Evolutionary conservation across 2,113 vertebrate species (phyloP).

Genomic region (Otocyon megalotis): DNA sequence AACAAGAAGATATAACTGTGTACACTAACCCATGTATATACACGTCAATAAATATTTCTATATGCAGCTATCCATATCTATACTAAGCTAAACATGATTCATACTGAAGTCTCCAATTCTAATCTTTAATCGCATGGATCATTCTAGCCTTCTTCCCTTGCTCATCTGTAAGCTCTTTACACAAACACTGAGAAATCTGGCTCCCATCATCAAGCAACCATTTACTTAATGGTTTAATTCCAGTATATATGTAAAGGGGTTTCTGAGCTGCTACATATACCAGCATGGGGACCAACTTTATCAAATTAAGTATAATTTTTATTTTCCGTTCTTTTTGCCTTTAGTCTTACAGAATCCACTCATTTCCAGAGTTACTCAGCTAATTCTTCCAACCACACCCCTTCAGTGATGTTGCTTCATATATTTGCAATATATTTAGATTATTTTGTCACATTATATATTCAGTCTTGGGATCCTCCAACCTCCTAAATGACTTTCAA

Average conservation of each 20-base stretch:
- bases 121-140: not conserved
- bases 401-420: not conserved
- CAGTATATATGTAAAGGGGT: not conserved
- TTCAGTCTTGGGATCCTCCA: not conserved
- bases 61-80: not conserved
- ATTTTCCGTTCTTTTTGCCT: not conserved
- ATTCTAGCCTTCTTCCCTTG: not conserved
- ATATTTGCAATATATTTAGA: not conserved
- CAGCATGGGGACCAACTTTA: not conserved
- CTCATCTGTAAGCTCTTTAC: not conserved
- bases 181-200: not conserved
- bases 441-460: not conserved
- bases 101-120: not conserved
- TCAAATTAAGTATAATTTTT: not conserved
- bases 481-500: not conserved
- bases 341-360: not conserved
- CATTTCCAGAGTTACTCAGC: not conserved
- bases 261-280: not conserved
- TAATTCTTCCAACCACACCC: not conserved
- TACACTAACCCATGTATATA: not conserved
- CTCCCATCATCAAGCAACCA: not conserved
- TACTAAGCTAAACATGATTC: not conserved
- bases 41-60: not conserved
- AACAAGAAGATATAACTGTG: not conserved
- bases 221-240: not conserved